Evolutionary conservation across 2,113 vertebrate genomes (phyloP).

Genomic region (Ranitomeya imitator): DNA sequence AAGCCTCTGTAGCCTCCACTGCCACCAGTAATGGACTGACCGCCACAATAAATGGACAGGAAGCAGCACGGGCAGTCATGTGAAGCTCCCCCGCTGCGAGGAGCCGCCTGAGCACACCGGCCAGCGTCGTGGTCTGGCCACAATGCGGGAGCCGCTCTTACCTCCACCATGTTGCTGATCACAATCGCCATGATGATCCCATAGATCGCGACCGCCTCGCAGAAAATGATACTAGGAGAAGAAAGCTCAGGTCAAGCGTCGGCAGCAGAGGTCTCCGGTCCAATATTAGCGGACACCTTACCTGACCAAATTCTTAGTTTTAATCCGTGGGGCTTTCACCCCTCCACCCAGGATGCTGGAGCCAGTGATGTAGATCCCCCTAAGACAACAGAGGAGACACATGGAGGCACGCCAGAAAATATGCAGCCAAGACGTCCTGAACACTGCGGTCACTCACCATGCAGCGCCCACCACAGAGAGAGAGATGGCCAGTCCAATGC

Average conservation of each 20-base stretch:
- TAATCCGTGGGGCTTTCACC: slow-evolving; percentile 96
- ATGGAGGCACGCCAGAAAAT: too few relatives aligned
- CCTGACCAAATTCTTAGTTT: slow-evolving; percentile 99
- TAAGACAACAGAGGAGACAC: slow-evolving; percentile 60
- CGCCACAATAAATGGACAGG: too few relatives aligned
- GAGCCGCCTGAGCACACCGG: too few relatives aligned
- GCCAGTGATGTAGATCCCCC: slow-evolving; percentile 97
- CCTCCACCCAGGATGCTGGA: slow-evolving; percentile 97
- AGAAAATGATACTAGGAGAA: slow-evolving; percentile 92
- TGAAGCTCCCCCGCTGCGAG: too few relatives aligned
- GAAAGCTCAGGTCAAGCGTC: not conserved
- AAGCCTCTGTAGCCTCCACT: too few relatives aligned
- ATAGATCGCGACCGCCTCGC: slow-evolving; percentile 98
- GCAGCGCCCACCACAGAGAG: slow-evolving; percentile 96
- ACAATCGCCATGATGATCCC: slow-evolving; percentile 99
- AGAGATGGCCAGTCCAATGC: slow-evolving; percentile 94
- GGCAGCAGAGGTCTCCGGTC: too few relatives aligned
- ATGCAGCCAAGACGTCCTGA: not conserved
- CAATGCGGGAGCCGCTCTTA: slow-evolving; percentile 60
- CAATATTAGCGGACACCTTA: slow-evolving; percentile 60
- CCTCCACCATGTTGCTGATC: slow-evolving; percentile 98
- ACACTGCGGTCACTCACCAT: slow-evolving; percentile 78
- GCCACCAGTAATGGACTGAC: too few relatives aligned
- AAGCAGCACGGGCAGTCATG: too few relatives aligned
- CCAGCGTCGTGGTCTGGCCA: too few relatives aligned